phyloP scores from a whole-genome alignment of 2,888 invertebrate species.

The Coelogynopora nodosa region DNA sequence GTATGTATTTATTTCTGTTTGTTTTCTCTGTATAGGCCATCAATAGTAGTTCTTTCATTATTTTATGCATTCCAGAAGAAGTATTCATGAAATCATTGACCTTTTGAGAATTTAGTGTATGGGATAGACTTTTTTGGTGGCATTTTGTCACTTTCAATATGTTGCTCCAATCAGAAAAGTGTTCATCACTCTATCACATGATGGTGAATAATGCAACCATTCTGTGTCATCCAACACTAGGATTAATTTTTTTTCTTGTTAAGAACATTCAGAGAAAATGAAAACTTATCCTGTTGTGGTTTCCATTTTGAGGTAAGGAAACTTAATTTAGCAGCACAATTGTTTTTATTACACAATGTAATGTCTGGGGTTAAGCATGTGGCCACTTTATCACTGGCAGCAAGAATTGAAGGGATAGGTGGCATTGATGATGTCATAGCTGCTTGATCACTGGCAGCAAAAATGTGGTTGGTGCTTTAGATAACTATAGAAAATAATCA shows the following conservation, averaged over 20 bases:
- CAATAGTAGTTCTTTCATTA: too few species aligned
- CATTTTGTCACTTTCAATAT: background rate
- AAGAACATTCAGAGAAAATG: slow-evolving; percentile 24
- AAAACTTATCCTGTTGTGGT: slow-evolving; percentile 14
- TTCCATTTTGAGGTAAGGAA: slow-evolving; percentile 25
- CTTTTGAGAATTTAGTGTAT: slow-evolving; percentile 27
- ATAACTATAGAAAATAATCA: too few species aligned
- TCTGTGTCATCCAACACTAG: slow-evolving; percentile 11
- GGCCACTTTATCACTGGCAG: slow-evolving; percentile 11
- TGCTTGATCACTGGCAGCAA: background rate
- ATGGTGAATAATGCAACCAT: slow-evolving; percentile 28
- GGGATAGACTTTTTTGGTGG: slow-evolving; percentile 18
- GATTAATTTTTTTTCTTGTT: slow-evolving; percentile 1
- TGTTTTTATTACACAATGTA: slow-evolving; percentile 28
- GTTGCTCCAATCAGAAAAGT: slow-evolving; percentile 11
- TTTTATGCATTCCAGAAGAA: slow-evolving; percentile 12
- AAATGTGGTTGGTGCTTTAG: too few species aligned
- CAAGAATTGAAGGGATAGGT: slow-evolving; percentile 17
- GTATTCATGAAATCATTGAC: slow-evolving; percentile 3
- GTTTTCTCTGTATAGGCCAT: too few species aligned
- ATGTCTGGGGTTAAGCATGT: background rate
- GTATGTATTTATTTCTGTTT: too few species aligned
- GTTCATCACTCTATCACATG: slow-evolving; percentile 8
- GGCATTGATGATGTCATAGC: background rate
- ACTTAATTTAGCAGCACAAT: slow-evolving; percentile 11